A percentile compares a stretch with the other conserved stretches of the same genome.
phyloP scores from a whole-genome alignment of 2,113 vertebrate genomes.

The Ovis canadensis region DNA sequence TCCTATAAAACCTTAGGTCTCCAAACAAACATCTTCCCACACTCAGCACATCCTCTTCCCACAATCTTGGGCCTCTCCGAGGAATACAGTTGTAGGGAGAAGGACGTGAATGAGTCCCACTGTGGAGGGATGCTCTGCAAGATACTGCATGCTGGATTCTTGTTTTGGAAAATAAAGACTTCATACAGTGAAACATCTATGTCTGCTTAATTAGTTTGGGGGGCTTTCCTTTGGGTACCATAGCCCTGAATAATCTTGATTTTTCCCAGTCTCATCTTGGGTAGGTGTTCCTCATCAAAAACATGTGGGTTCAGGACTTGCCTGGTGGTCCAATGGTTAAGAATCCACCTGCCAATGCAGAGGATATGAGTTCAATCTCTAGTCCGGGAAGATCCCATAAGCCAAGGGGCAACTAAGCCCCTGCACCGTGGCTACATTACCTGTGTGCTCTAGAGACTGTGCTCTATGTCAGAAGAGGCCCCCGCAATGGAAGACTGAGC shows the following conservation, averaged over 20 bases:
- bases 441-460: neutral
- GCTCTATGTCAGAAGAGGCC: neutral
- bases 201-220: rapidly evolving
- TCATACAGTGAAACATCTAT: rapidly evolving
- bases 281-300: neutral
- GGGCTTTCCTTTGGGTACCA: neutral
- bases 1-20: constrained; percentile 21
- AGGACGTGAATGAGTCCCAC: rapidly evolving
- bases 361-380: neutral
- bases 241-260: neutral
- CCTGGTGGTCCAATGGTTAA: neutral
- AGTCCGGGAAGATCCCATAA: neutral
- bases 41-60: constrained; percentile 19
- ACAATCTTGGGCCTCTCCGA: constrained; percentile 38
- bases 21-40: constrained; percentile 48
- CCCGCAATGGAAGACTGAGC: neutral
- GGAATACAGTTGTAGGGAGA: neutral
- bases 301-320: neutral
- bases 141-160: neutral
- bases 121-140: neutral
- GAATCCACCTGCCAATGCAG: neutral
- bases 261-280: neutral
- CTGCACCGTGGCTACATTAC: rapidly evolving
- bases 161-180: neutral
- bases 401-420: neutral